These are phyloP conservation scores for Atethmia centrago DNA, from an alignment of 2,888 invertebrate genomes.

Conservation along the genomic window DNA sequence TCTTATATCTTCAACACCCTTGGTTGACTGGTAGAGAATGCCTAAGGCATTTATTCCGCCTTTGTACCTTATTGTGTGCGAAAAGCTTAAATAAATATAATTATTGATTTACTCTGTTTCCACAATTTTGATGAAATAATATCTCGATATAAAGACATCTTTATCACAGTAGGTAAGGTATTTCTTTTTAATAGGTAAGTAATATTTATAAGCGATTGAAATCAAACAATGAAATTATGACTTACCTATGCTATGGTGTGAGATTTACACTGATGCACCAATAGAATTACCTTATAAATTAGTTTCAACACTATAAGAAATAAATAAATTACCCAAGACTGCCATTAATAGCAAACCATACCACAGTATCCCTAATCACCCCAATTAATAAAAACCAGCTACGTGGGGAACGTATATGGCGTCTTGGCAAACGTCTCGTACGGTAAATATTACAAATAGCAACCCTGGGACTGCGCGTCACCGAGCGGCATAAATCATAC, in stretches of 20 bases:
- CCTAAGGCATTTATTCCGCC: too few relatives aligned
- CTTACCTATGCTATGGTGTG: too few relatives aligned
- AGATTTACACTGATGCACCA: neutral
- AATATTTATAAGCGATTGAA: too few relatives aligned
- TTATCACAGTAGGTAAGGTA: neutral
- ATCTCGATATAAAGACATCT: neutral
- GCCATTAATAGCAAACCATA: neutral
- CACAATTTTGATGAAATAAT: neutral
- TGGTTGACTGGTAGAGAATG: too few relatives aligned
- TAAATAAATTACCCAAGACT: slow-evolving; percentile 32
- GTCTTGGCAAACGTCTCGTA: slow-evolving; percentile 36
- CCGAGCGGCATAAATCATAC: slow-evolving; percentile 81
- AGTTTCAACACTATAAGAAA: neutral
- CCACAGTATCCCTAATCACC: slow-evolving; percentile 43
- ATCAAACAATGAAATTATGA: neutral
- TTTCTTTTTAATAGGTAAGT: neutral
- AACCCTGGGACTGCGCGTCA: slow-evolving; percentile 59
- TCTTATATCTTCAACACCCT: too few relatives aligned
- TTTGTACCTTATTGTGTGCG: too few relatives aligned
- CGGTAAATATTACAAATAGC: slow-evolving; percentile 55
- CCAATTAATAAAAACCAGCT: slow-evolving; percentile 45
- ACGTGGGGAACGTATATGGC: too few relatives aligned
- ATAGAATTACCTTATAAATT: neutral
- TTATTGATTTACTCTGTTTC: neutral
- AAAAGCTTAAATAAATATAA: too few relatives aligned